phyloP scores from a whole-genome alignment of 2,888 invertebrate genomes.

The Ptychoptera contaminata region DNA sequence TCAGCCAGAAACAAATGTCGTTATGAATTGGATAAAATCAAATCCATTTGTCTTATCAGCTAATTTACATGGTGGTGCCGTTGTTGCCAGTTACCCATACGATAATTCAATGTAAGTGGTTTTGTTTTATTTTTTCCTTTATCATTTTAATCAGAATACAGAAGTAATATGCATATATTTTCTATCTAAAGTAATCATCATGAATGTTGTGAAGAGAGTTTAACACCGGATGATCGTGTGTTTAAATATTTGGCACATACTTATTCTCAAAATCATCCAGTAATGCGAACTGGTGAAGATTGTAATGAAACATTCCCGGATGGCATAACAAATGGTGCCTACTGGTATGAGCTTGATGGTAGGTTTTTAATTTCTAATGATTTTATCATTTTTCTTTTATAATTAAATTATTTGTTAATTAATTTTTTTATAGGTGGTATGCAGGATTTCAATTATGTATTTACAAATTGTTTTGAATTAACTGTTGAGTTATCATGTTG shows the following conservation, averaged over 20 bases:
- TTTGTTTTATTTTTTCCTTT: conserved; percentile 2
- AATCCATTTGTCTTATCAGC: conserved; percentile 86
- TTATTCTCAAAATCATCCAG: conserved; percentile 58
- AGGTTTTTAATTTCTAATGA: too few relatives aligned
- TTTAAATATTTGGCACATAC: conserved; percentile 62
- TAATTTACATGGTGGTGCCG: conserved; percentile 90
- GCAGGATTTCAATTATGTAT: conserved; percentile 96
- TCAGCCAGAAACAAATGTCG: conserved; percentile 75
- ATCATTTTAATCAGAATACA: not conserved
- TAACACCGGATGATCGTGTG: conserved; percentile 65
- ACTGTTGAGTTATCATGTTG: conserved; percentile 94
- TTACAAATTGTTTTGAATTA: conserved; percentile 91
- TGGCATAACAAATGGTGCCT: conserved; percentile 84
- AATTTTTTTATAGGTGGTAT: conserved; percentile 59
- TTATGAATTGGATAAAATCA: conserved; percentile 77
- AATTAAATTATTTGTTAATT: too few relatives aligned
- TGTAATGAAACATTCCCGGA: conserved; percentile 59
- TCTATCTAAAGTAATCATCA: conserved; percentile 28
- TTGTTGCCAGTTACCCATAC: conserved; percentile 96
- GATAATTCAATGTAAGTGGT: conserved; percentile 60
- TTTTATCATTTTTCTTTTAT: too few relatives aligned
- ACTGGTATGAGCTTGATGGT: conserved; percentile 80
- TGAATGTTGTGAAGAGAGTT: conserved; percentile 55
- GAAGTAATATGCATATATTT: not conserved
- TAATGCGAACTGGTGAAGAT: conserved; percentile 59